phyloP scores from a whole-genome alignment of 1,140 invertebrate species.

The Zaprionus kolodkinae region DNA sequence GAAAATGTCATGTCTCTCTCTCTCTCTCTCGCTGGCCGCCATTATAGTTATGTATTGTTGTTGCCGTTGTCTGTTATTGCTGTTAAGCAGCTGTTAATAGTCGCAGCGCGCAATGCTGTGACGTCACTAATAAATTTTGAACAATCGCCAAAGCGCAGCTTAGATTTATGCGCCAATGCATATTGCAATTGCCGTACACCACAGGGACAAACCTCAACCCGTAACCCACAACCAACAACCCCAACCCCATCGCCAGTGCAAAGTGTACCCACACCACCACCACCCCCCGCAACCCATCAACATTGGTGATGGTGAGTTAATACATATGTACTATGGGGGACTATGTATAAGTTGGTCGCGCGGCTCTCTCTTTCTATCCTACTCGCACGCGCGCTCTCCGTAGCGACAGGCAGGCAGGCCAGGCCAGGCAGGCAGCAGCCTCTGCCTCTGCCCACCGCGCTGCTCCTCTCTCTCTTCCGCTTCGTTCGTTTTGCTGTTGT shows the following conservation, averaged over 20 bases:
- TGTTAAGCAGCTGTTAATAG: conserved; percentile 29
- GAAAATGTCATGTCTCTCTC: conserved; percentile 21
- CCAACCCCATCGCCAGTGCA: conserved; percentile 9
- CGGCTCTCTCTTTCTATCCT: conserved; percentile 45
- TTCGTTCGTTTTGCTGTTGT: conserved; percentile 35
- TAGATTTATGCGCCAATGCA: conserved; percentile 57
- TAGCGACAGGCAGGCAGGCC: conserved; percentile 13
- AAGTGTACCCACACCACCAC: conserved; percentile 10
- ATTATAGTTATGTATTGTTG: not conserved
- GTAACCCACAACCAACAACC: conserved; percentile 11
- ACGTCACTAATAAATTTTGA: conserved; percentile 52
- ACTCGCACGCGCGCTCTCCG: conserved; percentile 44
- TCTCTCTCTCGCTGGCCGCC: not conserved
- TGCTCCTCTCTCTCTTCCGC: conserved; percentile 43
- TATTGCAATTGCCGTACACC: conserved; percentile 35
- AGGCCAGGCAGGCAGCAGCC: conserved; percentile 15
- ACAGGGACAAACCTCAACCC: not conserved
- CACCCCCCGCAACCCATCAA: conserved; percentile 32
- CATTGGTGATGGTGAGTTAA: conserved; percentile 64
- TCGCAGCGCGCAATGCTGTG: conserved; percentile 5
- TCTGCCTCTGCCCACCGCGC: conserved; percentile 25
- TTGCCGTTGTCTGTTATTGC: conserved; percentile 5
- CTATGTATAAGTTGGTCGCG: conserved; percentile 61
- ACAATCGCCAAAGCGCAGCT: conserved; percentile 40
- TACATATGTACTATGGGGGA: conserved; percentile 62